Conservation (phyloP, 2,888 invertebrate genomes). For the Ochropleura plecta region DNA sequence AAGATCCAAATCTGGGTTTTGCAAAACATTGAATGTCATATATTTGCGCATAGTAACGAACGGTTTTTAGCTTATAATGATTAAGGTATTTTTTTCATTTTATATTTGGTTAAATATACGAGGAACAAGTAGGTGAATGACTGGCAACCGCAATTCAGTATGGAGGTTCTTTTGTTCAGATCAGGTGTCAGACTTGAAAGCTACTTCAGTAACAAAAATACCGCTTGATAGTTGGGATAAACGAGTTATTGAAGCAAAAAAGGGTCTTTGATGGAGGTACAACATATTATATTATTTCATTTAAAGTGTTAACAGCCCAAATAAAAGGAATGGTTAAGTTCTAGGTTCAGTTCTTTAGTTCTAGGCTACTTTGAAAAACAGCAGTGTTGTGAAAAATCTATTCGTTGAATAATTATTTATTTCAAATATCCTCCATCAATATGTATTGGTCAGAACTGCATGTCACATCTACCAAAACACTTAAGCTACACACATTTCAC, state of each 20-base stretch:
- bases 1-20: too few relatives aligned
- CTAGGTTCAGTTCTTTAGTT: too few relatives aligned
- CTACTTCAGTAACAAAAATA: not conserved
- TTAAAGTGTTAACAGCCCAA: not conserved
- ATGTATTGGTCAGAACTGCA: not conserved
- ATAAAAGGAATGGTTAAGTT: too few relatives aligned
- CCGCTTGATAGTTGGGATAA: not conserved
- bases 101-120: not conserved
- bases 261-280: not conserved
- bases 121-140: not conserved
- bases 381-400: not conserved
- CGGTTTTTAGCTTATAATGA: not conserved
- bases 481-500: not conserved
- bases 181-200: not conserved
- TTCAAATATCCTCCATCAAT: too few relatives aligned
- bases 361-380: too few relatives aligned
- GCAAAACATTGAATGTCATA: too few relatives aligned
- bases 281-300: not conserved
- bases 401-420: not conserved
- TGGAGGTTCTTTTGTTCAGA: conserved; percentile 6
- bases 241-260: not conserved
- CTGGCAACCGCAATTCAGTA: not conserved
- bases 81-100: not conserved
- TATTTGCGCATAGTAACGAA: too few relatives aligned
- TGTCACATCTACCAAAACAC: not conserved